phyloP scores from a whole-genome alignment of 2,113 vertebrate genomes.

The Antigone vipio region DNA sequence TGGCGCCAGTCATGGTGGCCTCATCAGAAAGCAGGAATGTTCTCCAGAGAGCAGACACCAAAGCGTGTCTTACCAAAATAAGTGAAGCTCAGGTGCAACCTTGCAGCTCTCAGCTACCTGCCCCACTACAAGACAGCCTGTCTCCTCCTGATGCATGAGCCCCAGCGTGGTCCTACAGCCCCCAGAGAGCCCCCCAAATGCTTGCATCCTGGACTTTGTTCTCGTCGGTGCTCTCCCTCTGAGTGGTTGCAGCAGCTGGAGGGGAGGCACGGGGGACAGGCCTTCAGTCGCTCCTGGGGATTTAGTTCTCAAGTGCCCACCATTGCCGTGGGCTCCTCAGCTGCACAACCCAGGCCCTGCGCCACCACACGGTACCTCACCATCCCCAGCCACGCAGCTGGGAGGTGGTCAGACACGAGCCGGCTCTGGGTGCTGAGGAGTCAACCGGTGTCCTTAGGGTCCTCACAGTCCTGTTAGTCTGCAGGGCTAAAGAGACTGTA shows the following conservation, averaged over 20 bases:
- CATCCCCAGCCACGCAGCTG: background rate
- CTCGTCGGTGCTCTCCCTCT: background rate
- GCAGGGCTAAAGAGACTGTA: background rate
- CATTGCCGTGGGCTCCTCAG: background rate
- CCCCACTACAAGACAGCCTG: background rate
- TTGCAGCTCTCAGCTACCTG: background rate
- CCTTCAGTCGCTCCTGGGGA: background rate
- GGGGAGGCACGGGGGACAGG: fast-evolving
- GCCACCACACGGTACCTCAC: background rate
- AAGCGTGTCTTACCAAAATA: background rate
- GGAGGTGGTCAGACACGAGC: background rate
- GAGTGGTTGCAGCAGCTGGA: background rate
- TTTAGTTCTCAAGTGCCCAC: background rate
- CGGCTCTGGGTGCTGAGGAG: background rate
- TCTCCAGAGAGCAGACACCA: background rate
- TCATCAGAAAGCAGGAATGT: background rate
- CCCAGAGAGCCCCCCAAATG: background rate
- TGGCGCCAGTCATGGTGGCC: background rate
- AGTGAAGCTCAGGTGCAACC: background rate
- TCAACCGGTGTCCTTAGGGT: background rate
- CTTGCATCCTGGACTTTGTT: background rate
- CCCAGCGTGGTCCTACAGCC: background rate
- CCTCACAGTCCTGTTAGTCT: background rate
- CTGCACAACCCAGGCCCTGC: background rate
- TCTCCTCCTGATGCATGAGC: background rate